Base-by-base conservation (phyloP, 2,113 vertebrate species). In the Leucopsar rothschildi region DNA sequence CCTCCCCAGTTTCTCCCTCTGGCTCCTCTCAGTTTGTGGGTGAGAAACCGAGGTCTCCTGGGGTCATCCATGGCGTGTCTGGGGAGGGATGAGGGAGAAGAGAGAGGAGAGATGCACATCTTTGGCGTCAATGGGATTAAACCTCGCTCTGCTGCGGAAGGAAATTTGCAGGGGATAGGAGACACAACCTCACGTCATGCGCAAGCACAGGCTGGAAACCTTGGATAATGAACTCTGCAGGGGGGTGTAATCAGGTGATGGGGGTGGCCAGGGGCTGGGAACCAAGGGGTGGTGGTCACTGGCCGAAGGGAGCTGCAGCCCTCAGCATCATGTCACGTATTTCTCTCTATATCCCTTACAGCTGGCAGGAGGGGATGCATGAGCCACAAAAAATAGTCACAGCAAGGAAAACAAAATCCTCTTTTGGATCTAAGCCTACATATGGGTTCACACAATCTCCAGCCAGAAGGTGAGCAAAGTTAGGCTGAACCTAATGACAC, bases 221-320 rank as follows among this genome's bases (percentile, higher is more conserved):
- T 37, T 0, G 0, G 55, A 17, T 35, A 25, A 85, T 25, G 59
- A 61, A 45, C 33, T 25, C 33, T 56, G 12, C 60, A 2, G 7
- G 11, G 31, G 6, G 37, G 3, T 39, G 57, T 15, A 35, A 72
- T 25, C 1, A 3, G 44, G n/a, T 56, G 4, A 33, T 6, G 28
- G 52, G 52, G 7, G 33, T 75, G 64, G 35, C 25, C 61, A 63
- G 14, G 40, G 29, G 33, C n/a, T 16, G 8, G 69, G 49, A 76
- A 49, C 55, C 1, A 3, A 64, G 42, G 53, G 8, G 4, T 3
- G 4, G 24, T 56, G 75, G 25, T 87, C 27, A 11, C 29, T 0
- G 0, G 12, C 24, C 7, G 10, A 53, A 82, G 61, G 44, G 5
- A 65, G 40, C 72, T 81, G 56, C 65, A 80, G 50, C 37, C 63